A percentile compares a stretch with the other conserved stretches of the same genome.
phyloP scores from a whole-genome alignment of 2,797 vertebrate species.

The Schizopygopsis pylzovi region DNA sequence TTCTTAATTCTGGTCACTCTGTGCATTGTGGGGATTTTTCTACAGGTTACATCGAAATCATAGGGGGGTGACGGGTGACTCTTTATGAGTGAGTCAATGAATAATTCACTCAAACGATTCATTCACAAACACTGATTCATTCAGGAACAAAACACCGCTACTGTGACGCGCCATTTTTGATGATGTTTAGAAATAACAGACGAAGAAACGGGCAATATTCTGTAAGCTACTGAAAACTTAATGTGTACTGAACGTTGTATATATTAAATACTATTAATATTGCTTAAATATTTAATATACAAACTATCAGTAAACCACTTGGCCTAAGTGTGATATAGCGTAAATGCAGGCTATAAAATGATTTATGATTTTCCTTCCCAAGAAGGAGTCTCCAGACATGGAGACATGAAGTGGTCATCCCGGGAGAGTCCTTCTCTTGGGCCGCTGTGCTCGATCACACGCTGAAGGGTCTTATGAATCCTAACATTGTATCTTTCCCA shows the following conservation, averaged over 20 bases:
- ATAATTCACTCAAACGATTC: neutral
- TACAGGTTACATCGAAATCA: neutral
- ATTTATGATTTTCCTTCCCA: slow-evolving; percentile 19
- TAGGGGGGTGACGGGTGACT: neutral
- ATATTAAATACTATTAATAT: neutral
- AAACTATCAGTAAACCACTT: neutral
- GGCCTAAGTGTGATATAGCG: neutral
- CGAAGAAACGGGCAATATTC: neutral
- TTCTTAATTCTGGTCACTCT: neutral
- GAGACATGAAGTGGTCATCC: slow-evolving; percentile 44
- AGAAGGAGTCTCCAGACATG: slow-evolving; percentile 36
- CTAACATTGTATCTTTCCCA: slow-evolving; percentile 66
- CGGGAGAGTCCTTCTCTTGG: slow-evolving; percentile 59
- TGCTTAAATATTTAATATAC: neutral
- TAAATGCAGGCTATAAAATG: slow-evolving; percentile 22
- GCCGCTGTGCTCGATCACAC: slow-evolving; percentile 42
- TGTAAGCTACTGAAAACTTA: neutral
- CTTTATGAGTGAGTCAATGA: neutral
- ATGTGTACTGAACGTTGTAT: neutral
- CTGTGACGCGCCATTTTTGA: neutral
- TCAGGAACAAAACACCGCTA: neutral
- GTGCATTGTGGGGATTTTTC: neutral
- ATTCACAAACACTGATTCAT: slow-evolving; percentile 1
- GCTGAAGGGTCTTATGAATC: slow-evolving; percentile 38
- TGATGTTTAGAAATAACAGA: neutral